These are phyloP conservation scores for Cylindroiulus punctatus DNA, from an alignment of 2,888 invertebrate genomes.

Conservation along the genomic window DNA sequence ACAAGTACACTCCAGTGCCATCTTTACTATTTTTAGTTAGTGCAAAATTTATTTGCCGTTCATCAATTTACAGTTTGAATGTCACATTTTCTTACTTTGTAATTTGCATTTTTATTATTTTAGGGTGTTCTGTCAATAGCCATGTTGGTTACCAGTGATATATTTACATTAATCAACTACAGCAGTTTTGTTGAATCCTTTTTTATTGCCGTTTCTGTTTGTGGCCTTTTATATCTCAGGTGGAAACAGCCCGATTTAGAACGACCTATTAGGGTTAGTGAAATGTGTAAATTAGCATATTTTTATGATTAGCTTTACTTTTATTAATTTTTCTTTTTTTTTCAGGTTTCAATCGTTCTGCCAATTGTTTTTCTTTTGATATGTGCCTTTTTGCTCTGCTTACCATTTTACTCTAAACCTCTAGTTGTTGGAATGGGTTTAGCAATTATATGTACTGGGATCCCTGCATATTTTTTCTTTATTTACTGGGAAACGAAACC, in stretches of 20 bases:
- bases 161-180: conserved; percentile 88
- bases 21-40: conserved; percentile 84
- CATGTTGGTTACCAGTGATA: conserved; percentile 85
- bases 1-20: conserved; percentile 80
- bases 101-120: conserved; percentile 62
- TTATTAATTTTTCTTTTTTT: conserved; percentile 61
- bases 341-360: conserved; percentile 77
- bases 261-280: conserved; percentile 83
- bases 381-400: conserved; percentile 80
- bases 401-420: conserved; percentile 83
- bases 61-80: background rate
- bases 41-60: conserved; percentile 58
- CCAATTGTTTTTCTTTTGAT: conserved; percentile 81
- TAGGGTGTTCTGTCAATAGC: conserved; percentile 84
- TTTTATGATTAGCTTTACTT: background rate
- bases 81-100: background rate
- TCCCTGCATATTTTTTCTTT: conserved; percentile 82
- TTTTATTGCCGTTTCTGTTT: conserved; percentile 87
- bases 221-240: conserved; percentile 84
- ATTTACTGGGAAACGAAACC: conserved; percentile 77
- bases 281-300: background rate
- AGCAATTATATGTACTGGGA: conserved; percentile 81
- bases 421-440: conserved; percentile 81
- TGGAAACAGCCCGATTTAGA: conserved; percentile 80
- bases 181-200: conserved; percentile 92